phyloP scores from a whole-genome alignment of 1,140 invertebrate species.

The Cryptotermes secundus region DNA sequence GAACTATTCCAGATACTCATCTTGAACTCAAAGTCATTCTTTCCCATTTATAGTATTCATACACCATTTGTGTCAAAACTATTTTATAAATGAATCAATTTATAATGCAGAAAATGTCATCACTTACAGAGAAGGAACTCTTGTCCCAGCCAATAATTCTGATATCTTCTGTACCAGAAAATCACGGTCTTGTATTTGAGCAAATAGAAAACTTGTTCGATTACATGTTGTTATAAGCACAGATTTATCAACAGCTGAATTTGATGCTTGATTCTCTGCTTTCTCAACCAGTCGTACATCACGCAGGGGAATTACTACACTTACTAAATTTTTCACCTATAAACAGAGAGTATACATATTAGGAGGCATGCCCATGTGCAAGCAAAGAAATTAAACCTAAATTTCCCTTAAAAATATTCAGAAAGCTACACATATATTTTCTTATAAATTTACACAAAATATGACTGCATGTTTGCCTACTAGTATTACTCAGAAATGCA shows the following conservation, averaged over 20 bases:
- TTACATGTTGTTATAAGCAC: slow-evolving; percentile 81
- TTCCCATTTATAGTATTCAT: too few relatives aligned
- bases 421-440: too few relatives aligned
- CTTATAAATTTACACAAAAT: too few relatives aligned
- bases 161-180: slow-evolving; percentile 89
- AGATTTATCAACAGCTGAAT: slow-evolving; percentile 66
- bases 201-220: slow-evolving; percentile 84
- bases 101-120: background rate
- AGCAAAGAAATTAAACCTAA: too few relatives aligned
- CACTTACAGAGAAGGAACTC: slow-evolving; percentile 11
- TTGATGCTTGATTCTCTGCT: slow-evolving; percentile 63
- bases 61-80: too few relatives aligned
- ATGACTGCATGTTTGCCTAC: too few relatives aligned
- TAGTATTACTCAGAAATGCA: too few relatives aligned
- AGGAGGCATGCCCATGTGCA: too few relatives aligned
- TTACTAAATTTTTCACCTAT: slow-evolving; percentile 80
- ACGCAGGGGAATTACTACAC: slow-evolving; percentile 84
- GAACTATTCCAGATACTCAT: too few relatives aligned
- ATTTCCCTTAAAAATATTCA: too few relatives aligned
- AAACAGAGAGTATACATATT: slow-evolving; percentile 33
- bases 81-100: too few relatives aligned
- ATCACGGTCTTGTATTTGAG: slow-evolving; percentile 83
- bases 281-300: slow-evolving; percentile 74
- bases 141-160: slow-evolving; percentile 71
- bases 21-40: too few relatives aligned